phyloP scores from a whole-genome alignment of 2,113 vertebrate species.

The Colaptes auratus region DNA sequence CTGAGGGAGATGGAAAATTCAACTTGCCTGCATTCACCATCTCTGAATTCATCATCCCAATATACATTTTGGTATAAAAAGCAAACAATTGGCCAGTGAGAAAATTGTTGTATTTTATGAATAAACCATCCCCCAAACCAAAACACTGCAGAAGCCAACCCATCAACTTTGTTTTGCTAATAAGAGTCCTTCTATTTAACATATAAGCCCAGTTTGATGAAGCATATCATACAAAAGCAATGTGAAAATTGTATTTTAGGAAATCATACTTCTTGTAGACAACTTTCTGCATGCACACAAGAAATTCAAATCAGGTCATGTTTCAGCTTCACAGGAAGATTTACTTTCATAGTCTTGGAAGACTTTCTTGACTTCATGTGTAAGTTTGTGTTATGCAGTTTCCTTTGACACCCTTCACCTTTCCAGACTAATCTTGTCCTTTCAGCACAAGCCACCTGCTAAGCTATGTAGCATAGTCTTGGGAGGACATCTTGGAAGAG shows the following conservation, averaged over 20 bases:
- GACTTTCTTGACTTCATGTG: not conserved
- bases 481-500: not conserved
- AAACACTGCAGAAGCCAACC: not conserved
- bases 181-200: not conserved
- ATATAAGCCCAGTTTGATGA: not conserved
- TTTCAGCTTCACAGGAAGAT: not conserved
- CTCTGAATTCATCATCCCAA: not conserved
- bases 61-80: not conserved
- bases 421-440: not conserved
- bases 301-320: not conserved
- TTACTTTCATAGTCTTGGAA: not conserved
- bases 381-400: not conserved
- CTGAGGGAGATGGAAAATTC: not conserved
- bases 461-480: too few species aligned
- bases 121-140: not conserved
- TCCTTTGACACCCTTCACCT: not conserved
- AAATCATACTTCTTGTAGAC: not conserved
- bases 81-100: not conserved
- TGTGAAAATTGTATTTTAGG: not conserved
- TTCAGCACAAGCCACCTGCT: not conserved
- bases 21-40: rapidly evolving
- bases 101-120: not conserved
- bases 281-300: not conserved
- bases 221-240: not conserved
- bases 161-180: not conserved